These are phyloP conservation scores for Chrysocyon brachyurus DNA, from an alignment of 2,797 vertebrate genomes.

Conservation along the genomic window DNA sequence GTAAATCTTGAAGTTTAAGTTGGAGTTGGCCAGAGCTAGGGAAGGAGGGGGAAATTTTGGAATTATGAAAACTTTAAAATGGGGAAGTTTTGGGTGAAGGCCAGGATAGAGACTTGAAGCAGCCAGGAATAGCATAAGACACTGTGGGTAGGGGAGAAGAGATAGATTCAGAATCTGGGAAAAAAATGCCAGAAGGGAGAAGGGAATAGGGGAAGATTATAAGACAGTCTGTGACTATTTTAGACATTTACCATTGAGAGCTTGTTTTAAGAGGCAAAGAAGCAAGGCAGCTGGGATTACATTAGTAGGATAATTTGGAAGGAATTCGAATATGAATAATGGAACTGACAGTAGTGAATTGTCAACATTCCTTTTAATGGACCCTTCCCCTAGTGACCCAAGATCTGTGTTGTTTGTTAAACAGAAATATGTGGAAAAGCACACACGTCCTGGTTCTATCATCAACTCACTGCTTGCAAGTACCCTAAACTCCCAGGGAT, in stretches of 20 bases:
- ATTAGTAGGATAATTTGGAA: not conserved
- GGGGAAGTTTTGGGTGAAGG: not conserved
- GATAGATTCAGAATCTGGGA: not conserved
- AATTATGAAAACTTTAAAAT: not conserved
- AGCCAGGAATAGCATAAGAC: not conserved
- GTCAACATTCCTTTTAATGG: not conserved
- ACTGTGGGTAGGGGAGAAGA: not conserved
- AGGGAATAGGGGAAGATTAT: not conserved
- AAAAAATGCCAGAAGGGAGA: slow-evolving; percentile 45
- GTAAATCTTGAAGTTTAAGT: slow-evolving; percentile 8
- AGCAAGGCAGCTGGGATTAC: not conserved
- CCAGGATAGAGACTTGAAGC: not conserved
- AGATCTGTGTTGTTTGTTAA: not conserved
- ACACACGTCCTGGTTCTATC: not conserved
- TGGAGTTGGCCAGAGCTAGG: not conserved
- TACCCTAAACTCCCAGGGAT: not conserved
- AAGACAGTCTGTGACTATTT: slow-evolving; percentile 42
- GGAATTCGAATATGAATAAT: slow-evolving; percentile 12
- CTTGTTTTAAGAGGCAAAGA: slow-evolving; percentile 36
- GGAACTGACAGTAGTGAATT: not conserved
- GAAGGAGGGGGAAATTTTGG: not conserved
- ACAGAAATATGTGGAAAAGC: not conserved
- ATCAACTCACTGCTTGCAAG: not conserved
- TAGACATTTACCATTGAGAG: not conserved
- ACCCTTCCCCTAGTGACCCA: not conserved